phyloP scores from a whole-genome alignment of 1,140 invertebrate genomes.

The Samia ricini region DNA sequence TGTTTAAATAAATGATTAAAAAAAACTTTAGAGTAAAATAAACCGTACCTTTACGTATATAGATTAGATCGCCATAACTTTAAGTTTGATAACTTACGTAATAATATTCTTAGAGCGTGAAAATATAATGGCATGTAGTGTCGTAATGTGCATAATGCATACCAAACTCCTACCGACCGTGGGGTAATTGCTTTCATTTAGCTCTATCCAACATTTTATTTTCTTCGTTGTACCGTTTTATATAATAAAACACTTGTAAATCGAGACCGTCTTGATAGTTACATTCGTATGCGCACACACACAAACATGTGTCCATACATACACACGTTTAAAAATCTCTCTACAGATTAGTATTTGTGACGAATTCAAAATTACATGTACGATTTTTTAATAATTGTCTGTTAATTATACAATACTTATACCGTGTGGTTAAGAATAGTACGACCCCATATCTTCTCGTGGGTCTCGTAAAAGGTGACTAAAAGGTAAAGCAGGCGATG shows the following conservation, averaged over 20 bases:
- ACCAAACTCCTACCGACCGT: conserved; percentile 26
- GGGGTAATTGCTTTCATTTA: conserved; percentile 55
- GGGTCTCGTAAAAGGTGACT: too few species aligned
- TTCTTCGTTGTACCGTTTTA: not conserved
- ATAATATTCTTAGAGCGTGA: conserved; percentile 40
- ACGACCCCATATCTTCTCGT: too few species aligned
- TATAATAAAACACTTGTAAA: conserved; percentile 4
- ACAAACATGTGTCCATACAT: not conserved
- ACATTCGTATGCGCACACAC: not conserved
- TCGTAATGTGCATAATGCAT: conserved; percentile 27
- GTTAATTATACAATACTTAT: too few species aligned
- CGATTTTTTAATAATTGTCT: too few species aligned
- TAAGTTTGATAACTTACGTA: conserved; percentile 35
- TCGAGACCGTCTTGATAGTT: not conserved
- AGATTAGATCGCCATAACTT: conserved; percentile 1
- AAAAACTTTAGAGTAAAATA: not conserved
- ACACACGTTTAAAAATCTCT: too few species aligned
- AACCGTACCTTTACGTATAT: conserved; percentile 14
- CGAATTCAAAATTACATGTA: too few species aligned
- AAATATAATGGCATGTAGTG: conserved; percentile 49
- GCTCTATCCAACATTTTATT: conserved; percentile 26
- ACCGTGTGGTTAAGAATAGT: too few species aligned
- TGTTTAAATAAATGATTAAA: too few species aligned
- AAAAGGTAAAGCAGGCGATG: too few species aligned
- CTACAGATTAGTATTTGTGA: too few species aligned